Evolutionary conservation across 2,113 vertebrate genomes (phyloP).

Genomic region (Helogale parvula): DNA sequence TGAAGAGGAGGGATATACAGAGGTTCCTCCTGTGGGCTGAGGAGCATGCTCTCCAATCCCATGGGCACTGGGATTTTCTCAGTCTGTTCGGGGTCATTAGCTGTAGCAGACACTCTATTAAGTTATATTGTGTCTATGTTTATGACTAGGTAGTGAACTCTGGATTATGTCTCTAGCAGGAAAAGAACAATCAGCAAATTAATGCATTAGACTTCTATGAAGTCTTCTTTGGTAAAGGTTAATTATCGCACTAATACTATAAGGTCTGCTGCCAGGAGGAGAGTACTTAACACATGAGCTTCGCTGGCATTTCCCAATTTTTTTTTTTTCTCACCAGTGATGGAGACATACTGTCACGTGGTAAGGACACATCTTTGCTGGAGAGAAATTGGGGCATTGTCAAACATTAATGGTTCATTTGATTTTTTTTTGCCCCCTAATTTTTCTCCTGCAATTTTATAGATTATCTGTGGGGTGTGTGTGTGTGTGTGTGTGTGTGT

Average conservation of each 20-base stretch:
- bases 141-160: slow-evolving; percentile 69
- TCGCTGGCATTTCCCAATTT: not conserved
- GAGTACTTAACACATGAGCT: slow-evolving; percentile 26
- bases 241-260: slow-evolving; percentile 53
- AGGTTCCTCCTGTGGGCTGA: not conserved
- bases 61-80: slow-evolving; percentile 23
- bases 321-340: not conserved
- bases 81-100: slow-evolving; percentile 12
- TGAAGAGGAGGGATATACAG: not conserved
- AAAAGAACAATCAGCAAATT: slow-evolving; percentile 72
- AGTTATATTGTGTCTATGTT: slow-evolving; percentile 67
- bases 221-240: slow-evolving; percentile 63
- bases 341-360: not conserved
- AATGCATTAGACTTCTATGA: slow-evolving; percentile 61
- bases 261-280: not conserved
- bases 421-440: not conserved
- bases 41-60: not conserved
- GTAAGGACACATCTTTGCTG: not conserved
- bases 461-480: not conserved
- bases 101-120: slow-evolving; percentile 51
- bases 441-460: not conserved
- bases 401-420: not conserved
- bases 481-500: not conserved
- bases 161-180: slow-evolving; percentile 60
- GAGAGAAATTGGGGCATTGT: not conserved